These are phyloP conservation scores for Oncorhynchus clarkii DNA, from an alignment of 2,113 vertebrate species.

Conservation along the genomic window DNA sequence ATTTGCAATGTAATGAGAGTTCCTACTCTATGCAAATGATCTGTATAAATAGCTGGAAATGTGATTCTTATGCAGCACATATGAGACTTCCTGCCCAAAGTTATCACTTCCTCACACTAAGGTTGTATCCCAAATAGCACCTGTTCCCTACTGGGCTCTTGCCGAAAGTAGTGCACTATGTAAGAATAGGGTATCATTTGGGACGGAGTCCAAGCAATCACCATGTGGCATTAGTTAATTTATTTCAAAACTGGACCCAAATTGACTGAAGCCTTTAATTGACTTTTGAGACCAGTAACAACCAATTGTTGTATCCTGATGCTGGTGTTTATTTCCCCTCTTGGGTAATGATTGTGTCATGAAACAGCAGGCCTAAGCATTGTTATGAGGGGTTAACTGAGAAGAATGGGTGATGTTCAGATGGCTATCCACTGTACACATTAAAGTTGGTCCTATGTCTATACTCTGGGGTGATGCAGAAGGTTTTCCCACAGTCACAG, in stretches of 20 bases:
- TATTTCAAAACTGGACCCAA: no score
- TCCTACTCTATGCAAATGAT: background rate
- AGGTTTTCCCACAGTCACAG: background rate
- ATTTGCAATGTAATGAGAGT: conserved; percentile 9
- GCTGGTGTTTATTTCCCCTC: background rate
- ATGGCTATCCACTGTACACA: background rate
- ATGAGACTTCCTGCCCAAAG: background rate
- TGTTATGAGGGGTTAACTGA: background rate
- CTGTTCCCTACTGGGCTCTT: no score
- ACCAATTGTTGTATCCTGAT: background rate
- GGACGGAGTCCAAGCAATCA: no score
- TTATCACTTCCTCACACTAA: background rate
- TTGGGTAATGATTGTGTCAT: background rate
- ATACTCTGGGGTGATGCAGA: background rate
- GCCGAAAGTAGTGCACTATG: no score
- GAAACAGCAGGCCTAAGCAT: background rate
- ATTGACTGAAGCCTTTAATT: no score
- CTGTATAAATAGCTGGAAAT: background rate
- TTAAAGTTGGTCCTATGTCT: background rate
- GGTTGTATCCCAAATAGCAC: background rate
- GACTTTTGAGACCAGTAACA: no score
- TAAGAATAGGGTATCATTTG: no score
- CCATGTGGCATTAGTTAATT: no score
- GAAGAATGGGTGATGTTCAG: background rate
- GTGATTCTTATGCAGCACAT: background rate